Evolutionary conservation across 2,113 vertebrate genomes (phyloP).

Genomic region (Oryzias javanicus): DNA sequence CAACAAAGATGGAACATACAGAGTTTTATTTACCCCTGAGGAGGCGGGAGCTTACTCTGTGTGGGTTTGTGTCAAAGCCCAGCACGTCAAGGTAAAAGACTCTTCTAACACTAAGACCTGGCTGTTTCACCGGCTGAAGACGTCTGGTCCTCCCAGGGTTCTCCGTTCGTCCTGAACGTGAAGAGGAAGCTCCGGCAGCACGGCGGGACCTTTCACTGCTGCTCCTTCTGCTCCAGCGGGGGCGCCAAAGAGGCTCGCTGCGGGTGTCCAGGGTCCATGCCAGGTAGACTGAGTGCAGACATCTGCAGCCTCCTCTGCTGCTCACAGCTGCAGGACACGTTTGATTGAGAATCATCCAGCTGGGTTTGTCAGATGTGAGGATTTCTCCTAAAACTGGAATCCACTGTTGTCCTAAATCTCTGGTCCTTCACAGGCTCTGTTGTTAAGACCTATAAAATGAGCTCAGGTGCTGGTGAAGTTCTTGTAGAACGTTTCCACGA

Average conservation of each 20-base stretch:
- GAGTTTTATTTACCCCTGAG: slow-evolving; percentile 80
- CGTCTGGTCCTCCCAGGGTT: slow-evolving; percentile 77
- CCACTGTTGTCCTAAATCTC: no score
- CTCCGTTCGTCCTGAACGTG: slow-evolving; percentile 83
- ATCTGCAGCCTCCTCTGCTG: no score
- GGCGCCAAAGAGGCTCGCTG: slow-evolving; percentile 87
- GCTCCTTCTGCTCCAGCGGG: slow-evolving; percentile 90
- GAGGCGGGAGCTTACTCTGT: slow-evolving; percentile 80
- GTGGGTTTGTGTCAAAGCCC: slow-evolving; percentile 82
- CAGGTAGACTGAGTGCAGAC: slow-evolving; percentile 72
- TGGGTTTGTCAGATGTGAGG: no score
- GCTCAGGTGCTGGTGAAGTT: no score
- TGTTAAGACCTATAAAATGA: no score
- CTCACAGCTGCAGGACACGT: no score
- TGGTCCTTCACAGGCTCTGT: no score
- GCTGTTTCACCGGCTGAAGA: background rate
- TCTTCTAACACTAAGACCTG: background rate
- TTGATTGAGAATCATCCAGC: no score
- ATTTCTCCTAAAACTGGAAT: no score
- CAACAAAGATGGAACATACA: slow-evolving; percentile 85
- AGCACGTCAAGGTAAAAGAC: slow-evolving; percentile 84
- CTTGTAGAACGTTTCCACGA: no score
- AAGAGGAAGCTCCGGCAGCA: slow-evolving; percentile 79
- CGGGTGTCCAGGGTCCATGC: slow-evolving; percentile 90
- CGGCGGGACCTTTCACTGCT: slow-evolving; percentile 88